Evolutionary conservation across 2,888 invertebrate species (phyloP).

Genomic region (Drosophila planitibia): DNA sequence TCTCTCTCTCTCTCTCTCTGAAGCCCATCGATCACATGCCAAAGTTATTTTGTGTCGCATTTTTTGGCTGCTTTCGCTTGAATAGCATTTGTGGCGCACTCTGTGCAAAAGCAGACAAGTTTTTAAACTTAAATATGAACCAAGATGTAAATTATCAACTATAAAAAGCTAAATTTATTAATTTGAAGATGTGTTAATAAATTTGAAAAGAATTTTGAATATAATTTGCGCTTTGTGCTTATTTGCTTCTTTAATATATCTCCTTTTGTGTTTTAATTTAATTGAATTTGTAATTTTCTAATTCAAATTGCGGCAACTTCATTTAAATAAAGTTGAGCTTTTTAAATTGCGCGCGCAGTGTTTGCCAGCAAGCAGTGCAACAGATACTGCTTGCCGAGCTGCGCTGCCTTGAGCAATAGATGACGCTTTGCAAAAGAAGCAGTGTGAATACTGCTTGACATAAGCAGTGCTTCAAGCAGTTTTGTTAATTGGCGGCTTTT

Average conservation of each 20-base stretch:
- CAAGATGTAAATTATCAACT: background rate
- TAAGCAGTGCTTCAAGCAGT: background rate
- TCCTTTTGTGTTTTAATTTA: background rate
- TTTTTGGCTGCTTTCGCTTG: constrained; percentile 15
- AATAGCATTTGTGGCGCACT: constrained; percentile 15
- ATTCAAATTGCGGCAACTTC: background rate
- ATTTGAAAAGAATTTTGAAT: no score
- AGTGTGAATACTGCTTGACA: fast-evolving
- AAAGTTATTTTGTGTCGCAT: constrained; percentile 23
- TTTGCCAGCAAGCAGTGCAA: background rate
- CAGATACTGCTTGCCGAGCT: fast-evolving
- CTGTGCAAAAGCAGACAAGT: constrained; percentile 1
- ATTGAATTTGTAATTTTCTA: background rate
- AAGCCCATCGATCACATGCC: constrained; percentile 34
- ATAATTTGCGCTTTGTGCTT: no score
- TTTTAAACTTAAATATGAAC: background rate
- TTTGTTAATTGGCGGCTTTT: background rate
- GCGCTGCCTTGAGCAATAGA: constrained; percentile 2
- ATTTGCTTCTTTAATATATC: no score
- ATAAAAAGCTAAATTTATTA: background rate
- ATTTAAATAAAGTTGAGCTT: background rate
- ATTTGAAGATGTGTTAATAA: no score
- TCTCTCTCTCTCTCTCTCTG: background rate
- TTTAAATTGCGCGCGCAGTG: constrained; percentile 3
- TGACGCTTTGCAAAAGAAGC: background rate